Evolutionary conservation across 2,888 invertebrate genomes (phyloP), one percentile per base, ranked within the genome.

Genomic region (Drosophila tripunctata): DNA sequence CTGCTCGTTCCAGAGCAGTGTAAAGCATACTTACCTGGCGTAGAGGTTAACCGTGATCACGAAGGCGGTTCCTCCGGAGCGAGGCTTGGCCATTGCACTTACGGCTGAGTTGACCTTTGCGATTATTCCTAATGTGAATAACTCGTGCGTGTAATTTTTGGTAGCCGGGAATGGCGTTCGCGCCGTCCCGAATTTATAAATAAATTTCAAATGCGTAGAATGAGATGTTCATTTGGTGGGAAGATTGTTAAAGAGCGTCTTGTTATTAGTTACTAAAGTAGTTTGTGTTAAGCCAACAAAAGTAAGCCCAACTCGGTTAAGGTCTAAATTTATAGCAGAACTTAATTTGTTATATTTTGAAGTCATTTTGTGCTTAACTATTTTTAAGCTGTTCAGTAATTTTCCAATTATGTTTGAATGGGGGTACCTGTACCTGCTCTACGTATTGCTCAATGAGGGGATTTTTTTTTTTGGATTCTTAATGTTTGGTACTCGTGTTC

Each of bases 11-110:
- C 40, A 15, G 67, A 67, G 74, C 60, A 0, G 38, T n/a, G 38
- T 0, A 65, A 75, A 72, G 65, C 75, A 75, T 75, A 75, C 81
- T 82, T 82, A 82, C 81, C 81, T 85, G 85, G 81, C 81, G 85
- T 82, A 85, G 82, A 79, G 79, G 85, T 82, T 79, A 85, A 83
- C 83, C 83, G 78, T 83, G 83, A 83, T 83, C 83, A 87, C 66
- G 69, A 83, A 83, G 83, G 83, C 84, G 83, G 83, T 83, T 83
- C 83, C 84, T 76, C 74, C 84, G 83, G 83, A 83, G 86, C 36
- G 86, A 82, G 86, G 47, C 80, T 79, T 62, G 75, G 85, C 63
- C 82, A 82, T 85, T 83, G 86, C 86, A 82, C 86, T 15, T 67
- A 30, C 68, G 81, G 81, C 65, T 75, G 75, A 64, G 82, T 78